phyloP scores from a whole-genome alignment of 2,113 vertebrate genomes.

The Morphnarchus princeps region DNA sequence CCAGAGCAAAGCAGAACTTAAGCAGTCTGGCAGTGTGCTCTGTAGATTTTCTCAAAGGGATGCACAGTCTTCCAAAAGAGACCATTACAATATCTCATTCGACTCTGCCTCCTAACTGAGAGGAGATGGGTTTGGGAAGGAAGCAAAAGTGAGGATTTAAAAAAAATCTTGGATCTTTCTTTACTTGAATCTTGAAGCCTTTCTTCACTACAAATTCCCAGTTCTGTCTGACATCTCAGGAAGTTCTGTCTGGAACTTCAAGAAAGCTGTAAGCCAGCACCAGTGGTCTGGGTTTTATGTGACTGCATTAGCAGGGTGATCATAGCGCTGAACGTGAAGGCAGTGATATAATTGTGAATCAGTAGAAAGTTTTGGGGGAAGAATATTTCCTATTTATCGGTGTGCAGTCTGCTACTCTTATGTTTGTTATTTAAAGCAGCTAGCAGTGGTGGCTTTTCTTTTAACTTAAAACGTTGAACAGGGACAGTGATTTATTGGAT shows the following conservation, averaged over 20 bases:
- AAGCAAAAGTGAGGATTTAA: neutral
- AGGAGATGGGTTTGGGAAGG: neutral
- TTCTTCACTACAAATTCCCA: neutral
- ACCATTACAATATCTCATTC: neutral
- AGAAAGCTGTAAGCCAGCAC: neutral
- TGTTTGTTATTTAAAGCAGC: neutral
- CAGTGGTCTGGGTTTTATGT: neutral
- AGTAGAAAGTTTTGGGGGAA: neutral
- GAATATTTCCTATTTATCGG: neutral
- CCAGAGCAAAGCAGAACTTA: neutral
- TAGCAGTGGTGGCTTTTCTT: neutral
- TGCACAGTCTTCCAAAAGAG: neutral
- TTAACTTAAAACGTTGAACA: neutral
- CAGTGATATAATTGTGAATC: neutral
- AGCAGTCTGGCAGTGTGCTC: neutral
- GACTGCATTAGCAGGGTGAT: neutral
- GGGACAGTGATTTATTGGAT: neutral
- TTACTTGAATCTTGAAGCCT: neutral
- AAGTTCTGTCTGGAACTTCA: constrained; percentile 4
- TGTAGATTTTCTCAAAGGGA: neutral
- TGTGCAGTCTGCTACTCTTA: neutral
- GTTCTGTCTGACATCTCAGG: neutral
- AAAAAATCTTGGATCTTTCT: neutral
- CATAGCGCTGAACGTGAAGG: neutral
- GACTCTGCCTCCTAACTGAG: neutral